A percentile compares a stretch with the other conserved stretches of the same genome.
Evolutionary conservation across 2,888 invertebrate species (phyloP).

Genomic region (Mayetiola destructor): DNA sequence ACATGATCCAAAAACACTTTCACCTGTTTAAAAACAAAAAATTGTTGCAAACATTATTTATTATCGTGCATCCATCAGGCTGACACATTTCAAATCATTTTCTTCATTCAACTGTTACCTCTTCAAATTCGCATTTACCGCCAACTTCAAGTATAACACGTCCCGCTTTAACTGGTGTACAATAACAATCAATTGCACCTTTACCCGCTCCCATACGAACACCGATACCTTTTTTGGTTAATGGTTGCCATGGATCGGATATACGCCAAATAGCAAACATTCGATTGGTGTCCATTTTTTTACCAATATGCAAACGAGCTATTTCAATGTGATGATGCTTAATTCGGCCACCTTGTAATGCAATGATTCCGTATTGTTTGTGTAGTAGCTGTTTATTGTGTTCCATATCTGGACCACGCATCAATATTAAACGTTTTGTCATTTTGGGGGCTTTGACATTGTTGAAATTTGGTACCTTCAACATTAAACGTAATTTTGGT

Average conservation of each 20-base stretch:
- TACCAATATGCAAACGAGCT: constrained; percentile 61
- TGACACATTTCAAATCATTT: background rate
- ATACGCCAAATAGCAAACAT: constrained; percentile 95
- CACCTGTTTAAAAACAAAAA: constrained; percentile 10
- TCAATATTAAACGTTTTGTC: constrained; percentile 65
- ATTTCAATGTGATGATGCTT: constrained; percentile 74
- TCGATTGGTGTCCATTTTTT: constrained; percentile 59
- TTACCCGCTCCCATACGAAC: constrained; percentile 94
- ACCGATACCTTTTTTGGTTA: constrained; percentile 80
- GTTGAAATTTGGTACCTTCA: constrained; percentile 57
- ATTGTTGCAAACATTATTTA: background rate
- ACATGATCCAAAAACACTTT: constrained; percentile 50
- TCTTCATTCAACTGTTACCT: constrained; percentile 38
- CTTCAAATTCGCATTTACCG: constrained; percentile 73
- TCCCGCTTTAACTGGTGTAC: constrained; percentile 80
- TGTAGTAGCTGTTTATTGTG: constrained; percentile 68
- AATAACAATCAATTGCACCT: constrained; percentile 86
- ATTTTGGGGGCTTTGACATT: constrained; percentile 64
- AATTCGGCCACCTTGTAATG: constrained; percentile 69
- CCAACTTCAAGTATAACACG: constrained; percentile 88
- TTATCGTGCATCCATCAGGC: background rate
- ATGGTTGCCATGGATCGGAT: constrained; percentile 89
- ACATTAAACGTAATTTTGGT: constrained; percentile 51
- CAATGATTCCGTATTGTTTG: constrained; percentile 86
- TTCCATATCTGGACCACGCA: constrained; percentile 79